A percentile compares a stretch with the other conserved stretches of the same genome.
phyloP scores from a whole-genome alignment of 2,113 vertebrate species.

The Vidua chalybeata region DNA sequence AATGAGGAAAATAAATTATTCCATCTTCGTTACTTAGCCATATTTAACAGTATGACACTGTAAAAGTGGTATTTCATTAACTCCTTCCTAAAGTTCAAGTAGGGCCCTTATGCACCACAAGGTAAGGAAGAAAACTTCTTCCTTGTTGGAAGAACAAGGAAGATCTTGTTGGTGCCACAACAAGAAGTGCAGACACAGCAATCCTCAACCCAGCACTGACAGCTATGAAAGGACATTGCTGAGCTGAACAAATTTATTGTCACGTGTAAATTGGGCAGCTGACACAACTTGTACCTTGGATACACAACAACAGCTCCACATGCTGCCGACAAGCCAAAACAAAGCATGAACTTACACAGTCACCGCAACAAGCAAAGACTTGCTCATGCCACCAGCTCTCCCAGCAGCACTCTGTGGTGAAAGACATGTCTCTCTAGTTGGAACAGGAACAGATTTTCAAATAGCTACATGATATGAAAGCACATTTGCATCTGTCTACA shows the following conservation, averaged over 20 bases:
- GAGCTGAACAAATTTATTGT: background rate
- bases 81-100: background rate
- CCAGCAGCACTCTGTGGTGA: background rate
- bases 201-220: background rate
- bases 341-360: background rate
- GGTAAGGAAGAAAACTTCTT: background rate
- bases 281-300: background rate
- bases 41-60: background rate
- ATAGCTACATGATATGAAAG: background rate
- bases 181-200: background rate
- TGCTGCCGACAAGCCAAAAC: background rate
- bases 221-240: background rate
- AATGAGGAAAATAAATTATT: background rate
- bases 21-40: background rate
- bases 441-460: background rate
- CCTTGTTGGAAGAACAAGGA: too few species aligned
- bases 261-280: background rate
- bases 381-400: background rate
- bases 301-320: background rate
- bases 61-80: background rate
- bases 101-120: background rate
- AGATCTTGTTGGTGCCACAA: too few species aligned
- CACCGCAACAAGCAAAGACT: background rate
- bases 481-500: background rate
- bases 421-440: accelerated